These are phyloP conservation scores for Heterotilapia buettikoferi DNA, from an alignment of 2,113 vertebrate species.

Conservation along the genomic window DNA sequence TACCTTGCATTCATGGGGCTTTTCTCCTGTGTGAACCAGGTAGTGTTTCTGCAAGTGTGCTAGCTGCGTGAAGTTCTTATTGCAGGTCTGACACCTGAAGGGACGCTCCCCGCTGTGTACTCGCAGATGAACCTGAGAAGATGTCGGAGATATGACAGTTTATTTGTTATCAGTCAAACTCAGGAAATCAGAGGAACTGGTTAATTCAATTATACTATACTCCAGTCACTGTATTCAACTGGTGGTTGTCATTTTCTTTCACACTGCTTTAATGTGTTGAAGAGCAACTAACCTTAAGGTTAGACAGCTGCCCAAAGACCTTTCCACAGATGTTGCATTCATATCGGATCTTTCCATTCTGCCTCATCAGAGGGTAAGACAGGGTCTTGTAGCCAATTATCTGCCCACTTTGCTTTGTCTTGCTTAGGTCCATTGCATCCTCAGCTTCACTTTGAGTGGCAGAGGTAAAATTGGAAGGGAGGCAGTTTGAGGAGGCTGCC, in stretches of 20 bases:
- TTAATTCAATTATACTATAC: neutral
- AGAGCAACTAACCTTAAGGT: slow-evolving; percentile 83
- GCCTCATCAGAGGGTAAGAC: slow-evolving; percentile 89
- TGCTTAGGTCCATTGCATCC: slow-evolving; percentile 82
- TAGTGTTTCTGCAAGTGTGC: slow-evolving; percentile 98
- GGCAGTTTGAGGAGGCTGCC: slow-evolving; percentile 75
- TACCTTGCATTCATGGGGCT: slow-evolving; percentile 94
- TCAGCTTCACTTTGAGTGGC: slow-evolving; percentile 69
- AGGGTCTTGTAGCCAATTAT: slow-evolving; percentile 87
- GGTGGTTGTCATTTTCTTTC: neutral
- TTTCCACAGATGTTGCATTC: slow-evolving; percentile 93
- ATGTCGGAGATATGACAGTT: neutral
- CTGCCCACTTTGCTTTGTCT: slow-evolving; percentile 72
- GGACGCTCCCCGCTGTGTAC: slow-evolving; percentile 96
- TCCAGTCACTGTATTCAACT: neutral
- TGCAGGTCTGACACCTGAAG: slow-evolving; percentile 91
- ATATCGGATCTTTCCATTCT: slow-evolving; percentile 95
- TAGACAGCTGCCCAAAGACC: slow-evolving; percentile 94
- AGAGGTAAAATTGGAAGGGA: slow-evolving; percentile 85
- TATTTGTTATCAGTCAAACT: neutral
- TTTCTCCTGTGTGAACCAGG: slow-evolving; percentile 94
- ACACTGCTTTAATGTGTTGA: neutral
- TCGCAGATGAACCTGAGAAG: slow-evolving; percentile 86
- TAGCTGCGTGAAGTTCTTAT: slow-evolving; percentile 91
- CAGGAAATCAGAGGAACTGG: neutral